Evolutionary conservation across 1,140 invertebrate species (phyloP), one percentile per base, ranked within the genome.

Genomic region (Halesus radiatus): DNA sequence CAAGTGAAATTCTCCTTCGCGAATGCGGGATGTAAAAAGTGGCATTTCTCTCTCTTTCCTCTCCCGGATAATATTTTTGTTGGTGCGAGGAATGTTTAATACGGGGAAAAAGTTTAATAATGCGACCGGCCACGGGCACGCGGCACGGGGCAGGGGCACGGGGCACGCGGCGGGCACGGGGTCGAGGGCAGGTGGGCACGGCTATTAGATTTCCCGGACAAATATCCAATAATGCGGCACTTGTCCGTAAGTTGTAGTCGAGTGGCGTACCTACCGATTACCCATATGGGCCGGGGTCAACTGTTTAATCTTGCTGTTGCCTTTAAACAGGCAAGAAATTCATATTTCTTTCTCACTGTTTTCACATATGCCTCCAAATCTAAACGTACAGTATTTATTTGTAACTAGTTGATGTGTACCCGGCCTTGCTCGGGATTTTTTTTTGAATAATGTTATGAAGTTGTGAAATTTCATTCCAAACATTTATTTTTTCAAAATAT

Each of bases 51-150:
- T 32, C 32, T 13, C 37, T 45, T 13, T 13, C 3, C 7, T 45
- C 37, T 58, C 56, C 29, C 26, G 13, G 18, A 3, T 56, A 50
- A 45, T 22, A 53, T 70, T 81, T 81, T 83, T 83, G 81, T 81
- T 79, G 80, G 78, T 78, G 29, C 75, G 45, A 68, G 83, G 83
- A 84, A 84, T 84, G 83, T 84, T 84, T 84, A 84, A 84, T 81
- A 84, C 80, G 80, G 83, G 81, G 80, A 81, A 84, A 84, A 84
- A 84, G 66, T 84, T 84, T 84, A 84, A 84, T 84, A 84, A 84
- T 78, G 64, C 58, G 62, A 53, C 64, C 29, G 32, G 66, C 18
- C 32, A 23, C 18, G n/a, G 54, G 76, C 16, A 62, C 18, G 50
- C 22, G 50, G 37, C 15, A 22, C 26, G 29, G 16, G 62, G n/a